Percentiles rank a stretch among this genome's conserved stretches.
phyloP scores from a whole-genome alignment of 1,140 invertebrate genomes.

The Cepaea nemoralis region DNA sequence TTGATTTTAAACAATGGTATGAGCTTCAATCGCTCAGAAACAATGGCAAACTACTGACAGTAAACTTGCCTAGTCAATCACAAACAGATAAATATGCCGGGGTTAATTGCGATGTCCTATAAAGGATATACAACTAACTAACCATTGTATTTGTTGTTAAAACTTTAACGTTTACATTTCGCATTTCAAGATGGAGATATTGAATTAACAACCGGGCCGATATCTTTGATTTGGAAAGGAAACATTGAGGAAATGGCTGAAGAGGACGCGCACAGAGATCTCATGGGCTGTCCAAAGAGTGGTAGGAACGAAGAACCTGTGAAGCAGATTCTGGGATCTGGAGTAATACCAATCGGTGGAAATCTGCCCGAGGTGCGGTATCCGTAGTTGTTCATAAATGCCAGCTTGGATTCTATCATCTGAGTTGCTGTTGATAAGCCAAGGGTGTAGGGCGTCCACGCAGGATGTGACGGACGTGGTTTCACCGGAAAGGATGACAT shows the following conservation, averaged over 20 bases:
- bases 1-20: too few relatives aligned
- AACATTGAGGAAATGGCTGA: background rate
- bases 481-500: background rate
- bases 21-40: too few relatives aligned
- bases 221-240: slow-evolving; percentile 10
- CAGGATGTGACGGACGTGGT: slow-evolving; percentile 27
- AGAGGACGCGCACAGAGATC: background rate
- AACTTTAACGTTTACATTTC: too few relatives aligned
- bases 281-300: slow-evolving; percentile 23
- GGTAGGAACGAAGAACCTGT: slow-evolving; percentile 16
- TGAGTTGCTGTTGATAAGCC: background rate
- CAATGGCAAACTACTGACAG: too few relatives aligned
- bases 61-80: too few relatives aligned
- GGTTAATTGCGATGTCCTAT: too few relatives aligned
- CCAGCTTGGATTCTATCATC: slow-evolving; percentile 35
- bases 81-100: too few relatives aligned
- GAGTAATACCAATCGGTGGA: slow-evolving; percentile 1
- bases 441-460: slow-evolving; percentile 16
- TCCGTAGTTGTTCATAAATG: slow-evolving; percentile 16
- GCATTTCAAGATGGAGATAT: background rate
- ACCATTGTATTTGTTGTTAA: too few relatives aligned
- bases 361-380: background rate
- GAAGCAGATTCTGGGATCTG: slow-evolving; percentile 27
- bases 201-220: background rate
- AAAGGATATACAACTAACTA: too few relatives aligned